Evolutionary conservation across 2,888 invertebrate genomes (phyloP), one percentile per base, ranked within the genome.

Genomic region (Encarsia formosa): DNA sequence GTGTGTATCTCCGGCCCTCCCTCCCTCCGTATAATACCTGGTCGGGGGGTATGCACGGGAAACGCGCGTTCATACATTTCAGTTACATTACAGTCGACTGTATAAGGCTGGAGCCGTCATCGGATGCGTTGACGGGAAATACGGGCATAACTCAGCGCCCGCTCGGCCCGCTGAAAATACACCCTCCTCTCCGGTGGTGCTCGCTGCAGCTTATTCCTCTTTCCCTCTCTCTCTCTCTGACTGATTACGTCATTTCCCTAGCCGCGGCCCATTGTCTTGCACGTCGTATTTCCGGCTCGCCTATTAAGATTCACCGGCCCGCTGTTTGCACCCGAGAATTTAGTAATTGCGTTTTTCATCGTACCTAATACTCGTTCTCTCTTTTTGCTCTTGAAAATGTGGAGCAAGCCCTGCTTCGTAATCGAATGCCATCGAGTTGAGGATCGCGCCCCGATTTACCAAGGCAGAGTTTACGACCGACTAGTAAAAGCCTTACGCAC

Each of bases 91-190:
- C 39, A 23, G 66, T 68, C 66, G 68, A n/a, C n/a, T n/a, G n/a
- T n/a, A n/a, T n/a, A n/a, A n/a, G n/a, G n/a, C n/a, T n/a, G n/a
- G 65, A 65, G 68, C 69, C 69, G 70, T 71, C 70, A 71, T 70
- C 69, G 71, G 71, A 71, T 71, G 69, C 64, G 69, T 68, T 71
- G 70, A 71, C 70, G 70, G 71, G 71, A 71, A 71, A 71, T 71
- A 68, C 71, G 67, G 68, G 71, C 71, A 71, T 71, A 71, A 71
- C 68, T 71, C 71, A 71, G 65, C 64, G 65, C 62, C 60, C 63
- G 59, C 58, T 61, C 61, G 62, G 63, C 63, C 20, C 37, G 49
- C 20, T 63, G 69, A 70, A 70, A 70, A 67, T 65, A 66, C 50
- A 18, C 34, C 31, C 52, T 31, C 57, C 38, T 23, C n/a, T 34